Evolutionary conservation across 1,140 invertebrate species (phyloP), one percentile per base, ranked within the genome.

Genomic region (Homarus americanus): DNA sequence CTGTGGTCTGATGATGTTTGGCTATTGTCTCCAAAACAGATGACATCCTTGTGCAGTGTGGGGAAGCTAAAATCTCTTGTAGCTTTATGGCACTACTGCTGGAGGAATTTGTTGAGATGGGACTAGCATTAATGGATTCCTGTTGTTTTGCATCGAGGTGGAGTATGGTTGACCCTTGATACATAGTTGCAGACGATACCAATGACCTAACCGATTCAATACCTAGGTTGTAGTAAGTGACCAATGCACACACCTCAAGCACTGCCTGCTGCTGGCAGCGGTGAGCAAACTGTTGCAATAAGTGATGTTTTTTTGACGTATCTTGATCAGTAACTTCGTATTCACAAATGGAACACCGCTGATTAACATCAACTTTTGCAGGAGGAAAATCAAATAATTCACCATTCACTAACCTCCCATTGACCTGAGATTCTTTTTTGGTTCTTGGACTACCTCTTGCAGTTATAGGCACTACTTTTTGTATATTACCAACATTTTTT

Each of bases 241-340:
- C 32, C 44, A 90, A 75, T 38, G 82, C 88, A 66, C 88, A 90
- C 80, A 90, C 88, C 58, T 90, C 88, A 1, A 78, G n/a, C 24
- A 90, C 88, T 9, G 69, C n/a, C 80, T 83, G 80, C 41, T 90
- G 88, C 53, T 90, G 88, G 66, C 88, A 90, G 44, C 44, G 49
- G 40, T 32, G 69, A 24, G 88, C 38, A 40, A 90, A 90, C 80
- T 90, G 79, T 32, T 83, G 69, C 12, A 90, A 24, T 7, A 90
- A 63, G 12, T 63, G 82, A 66, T 90, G 88, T 58, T 90, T 90
- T 34, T 75, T 41, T 5, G 66, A 76, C 9, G 41, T 24, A 15
- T 90, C 88, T 63, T 82, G 28, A 63, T 90, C 88, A 15, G 34
- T 53, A 2, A 76, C 41, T 36, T 90, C 88, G 44, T 58, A 76